Conservation (phyloP, 2,888 invertebrate genomes). For the Drosophila nr. medialis region DNA sequence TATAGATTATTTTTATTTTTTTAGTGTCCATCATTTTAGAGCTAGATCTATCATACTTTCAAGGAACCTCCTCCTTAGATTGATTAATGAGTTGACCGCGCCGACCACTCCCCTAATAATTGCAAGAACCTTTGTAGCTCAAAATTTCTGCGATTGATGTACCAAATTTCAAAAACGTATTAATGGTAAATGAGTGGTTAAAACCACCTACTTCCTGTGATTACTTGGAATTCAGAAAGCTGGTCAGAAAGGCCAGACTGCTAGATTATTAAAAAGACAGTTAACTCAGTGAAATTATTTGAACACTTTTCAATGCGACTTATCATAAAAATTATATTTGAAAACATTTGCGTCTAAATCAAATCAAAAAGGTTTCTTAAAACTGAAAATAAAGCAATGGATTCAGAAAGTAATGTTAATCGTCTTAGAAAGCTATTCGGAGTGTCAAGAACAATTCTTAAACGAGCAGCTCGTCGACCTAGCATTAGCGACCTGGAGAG, state of each 20-base stretch:
- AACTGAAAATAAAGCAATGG: constrained; percentile 46
- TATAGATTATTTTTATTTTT: too few species aligned
- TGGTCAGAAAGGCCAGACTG: too few species aligned
- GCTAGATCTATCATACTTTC: too few species aligned
- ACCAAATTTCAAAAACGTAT: not conserved
- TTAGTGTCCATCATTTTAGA: too few species aligned
- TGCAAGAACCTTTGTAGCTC: too few species aligned
- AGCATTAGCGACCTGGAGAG: constrained; percentile 75
- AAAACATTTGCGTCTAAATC: not conserved
- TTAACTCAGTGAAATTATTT: not conserved
- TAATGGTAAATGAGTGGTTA: not conserved
- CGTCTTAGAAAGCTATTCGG: constrained; percentile 77
- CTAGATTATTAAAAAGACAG: not conserved
- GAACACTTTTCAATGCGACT: not conserved
- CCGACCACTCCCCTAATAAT: too few species aligned
- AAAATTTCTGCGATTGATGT: too few species aligned
- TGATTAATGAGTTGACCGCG: too few species aligned
- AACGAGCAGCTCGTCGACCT: constrained; percentile 71
- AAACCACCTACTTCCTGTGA: not conserved
- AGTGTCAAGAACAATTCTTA: constrained; percentile 79
- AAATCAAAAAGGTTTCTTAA: not conserved
- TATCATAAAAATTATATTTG: not conserved
- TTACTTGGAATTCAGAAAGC: not conserved
- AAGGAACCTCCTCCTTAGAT: too few species aligned
- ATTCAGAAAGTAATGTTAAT: constrained; percentile 73